These are phyloP conservation scores for Entomobrya multifasciata DNA, from an alignment of 2,888 invertebrate species.

Conservation along the genomic window DNA sequence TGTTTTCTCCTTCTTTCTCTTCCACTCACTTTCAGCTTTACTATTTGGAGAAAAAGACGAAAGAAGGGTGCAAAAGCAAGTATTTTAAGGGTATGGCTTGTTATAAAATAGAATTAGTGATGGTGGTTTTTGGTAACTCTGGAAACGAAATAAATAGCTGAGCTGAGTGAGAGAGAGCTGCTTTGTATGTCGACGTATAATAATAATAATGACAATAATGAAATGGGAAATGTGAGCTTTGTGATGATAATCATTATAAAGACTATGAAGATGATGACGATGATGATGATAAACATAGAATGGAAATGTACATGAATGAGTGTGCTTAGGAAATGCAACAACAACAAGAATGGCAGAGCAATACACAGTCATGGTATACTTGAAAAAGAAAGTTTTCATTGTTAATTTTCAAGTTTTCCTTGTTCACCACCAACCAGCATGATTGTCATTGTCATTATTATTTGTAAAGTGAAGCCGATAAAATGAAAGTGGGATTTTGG, in stretches of 20 bases:
- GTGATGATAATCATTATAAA: slow-evolving; percentile 50
- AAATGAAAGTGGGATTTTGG: slow-evolving; percentile 8
- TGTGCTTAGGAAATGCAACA: slow-evolving; percentile 8
- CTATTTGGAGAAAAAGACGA: not conserved
- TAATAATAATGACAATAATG: slow-evolving; percentile 52
- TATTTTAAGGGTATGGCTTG: slow-evolving; percentile 40
- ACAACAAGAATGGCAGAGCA: not conserved
- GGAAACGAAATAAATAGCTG: slow-evolving; percentile 32
- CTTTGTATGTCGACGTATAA: not conserved
- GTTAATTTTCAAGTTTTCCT: not conserved
- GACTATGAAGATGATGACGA: slow-evolving; percentile 31
- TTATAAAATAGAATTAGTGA: not conserved
- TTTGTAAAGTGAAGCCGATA: slow-evolving; percentile 8
- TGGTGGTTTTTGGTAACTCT: slow-evolving; percentile 31
- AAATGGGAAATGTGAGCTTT: slow-evolving; percentile 64
- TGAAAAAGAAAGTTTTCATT: slow-evolving; percentile 1
- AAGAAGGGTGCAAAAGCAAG: slow-evolving; percentile 30
- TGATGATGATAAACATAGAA: slow-evolving; percentile 7
- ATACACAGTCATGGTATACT: not conserved
- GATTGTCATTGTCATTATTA: not conserved
- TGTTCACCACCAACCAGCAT: too few species aligned
- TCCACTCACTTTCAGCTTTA: not conserved
- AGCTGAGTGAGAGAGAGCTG: slow-evolving; percentile 2
- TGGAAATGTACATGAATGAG: slow-evolving; percentile 37
- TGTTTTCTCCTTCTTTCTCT: slow-evolving; percentile 2